A percentile compares a stretch with the other conserved stretches of the same genome.
Evolutionary conservation across 1,140 invertebrate species (phyloP).

Genomic region (Cryptotermes secundus): DNA sequence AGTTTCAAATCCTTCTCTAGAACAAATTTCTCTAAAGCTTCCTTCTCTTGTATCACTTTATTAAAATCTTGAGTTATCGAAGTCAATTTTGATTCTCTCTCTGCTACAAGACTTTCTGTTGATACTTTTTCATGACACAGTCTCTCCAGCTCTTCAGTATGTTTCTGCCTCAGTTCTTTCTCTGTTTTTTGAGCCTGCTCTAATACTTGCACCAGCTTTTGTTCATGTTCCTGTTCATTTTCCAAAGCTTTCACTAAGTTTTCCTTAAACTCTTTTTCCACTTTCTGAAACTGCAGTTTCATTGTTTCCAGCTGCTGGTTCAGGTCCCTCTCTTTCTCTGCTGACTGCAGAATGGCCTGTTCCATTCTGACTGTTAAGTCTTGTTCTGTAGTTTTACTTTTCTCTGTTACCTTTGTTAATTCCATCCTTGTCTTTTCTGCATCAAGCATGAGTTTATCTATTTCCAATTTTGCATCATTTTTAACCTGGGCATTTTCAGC

Average conservation of each 20-base stretch:
- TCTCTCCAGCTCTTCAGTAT: constrained; percentile 24
- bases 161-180: constrained; percentile 34
- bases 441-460: constrained; percentile 50
- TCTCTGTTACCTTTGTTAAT: neutral
- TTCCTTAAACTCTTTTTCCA: constrained; percentile 25
- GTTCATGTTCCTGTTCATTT: constrained; percentile 40
- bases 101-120: constrained; percentile 23
- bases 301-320: constrained; percentile 22
- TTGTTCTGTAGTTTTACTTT: neutral
- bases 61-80: neutral
- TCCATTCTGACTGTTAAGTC: constrained; percentile 32
- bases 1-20: constrained; percentile 37
- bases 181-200: constrained; percentile 36
- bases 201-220: constrained; percentile 38
- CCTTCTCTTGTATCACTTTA: constrained; percentile 11
- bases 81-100: constrained; percentile 33
- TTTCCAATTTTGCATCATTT: constrained; percentile 44
- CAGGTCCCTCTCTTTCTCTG: constrained; percentile 25
- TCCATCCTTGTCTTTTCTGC: constrained; percentile 36
- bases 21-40: constrained; percentile 36
- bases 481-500: neutral
- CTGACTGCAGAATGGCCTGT: neutral
- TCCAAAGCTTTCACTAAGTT: constrained; percentile 19
- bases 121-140: neutral
- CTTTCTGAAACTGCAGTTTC: constrained; percentile 25